phyloP scores from a whole-genome alignment of 1,140 invertebrate genomes.

The fruit fly (Drosophila melanogaster) region Release_6_plus_ISO1_MT NC_004354.4:14841501-14842000 shows the following conservation, averaged over 20 bases:
- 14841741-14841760: too few relatives aligned
- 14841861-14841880: too few relatives aligned
- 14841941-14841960: too few relatives aligned
- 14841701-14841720: too few relatives aligned
- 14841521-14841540: constrained; percentile 2
- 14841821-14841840: background rate
- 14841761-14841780: background rate
- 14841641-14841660: background rate
- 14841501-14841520: background rate
- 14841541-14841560: background rate
- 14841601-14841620: background rate
- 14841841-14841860: too few relatives aligned
- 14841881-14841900: too few relatives aligned
- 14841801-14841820: background rate
- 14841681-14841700: background rate
- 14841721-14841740: too few relatives aligned
- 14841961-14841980: background rate
- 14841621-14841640: background rate
- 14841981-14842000: background rate
- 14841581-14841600: background rate
- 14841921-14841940: too few relatives aligned
- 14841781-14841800: background rate
- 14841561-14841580: background rate
- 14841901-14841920: too few relatives aligned
- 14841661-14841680: background rate